Evolutionary conservation across 2,113 vertebrate genomes (phyloP).

Genomic region (Etia nguti): DNA sequence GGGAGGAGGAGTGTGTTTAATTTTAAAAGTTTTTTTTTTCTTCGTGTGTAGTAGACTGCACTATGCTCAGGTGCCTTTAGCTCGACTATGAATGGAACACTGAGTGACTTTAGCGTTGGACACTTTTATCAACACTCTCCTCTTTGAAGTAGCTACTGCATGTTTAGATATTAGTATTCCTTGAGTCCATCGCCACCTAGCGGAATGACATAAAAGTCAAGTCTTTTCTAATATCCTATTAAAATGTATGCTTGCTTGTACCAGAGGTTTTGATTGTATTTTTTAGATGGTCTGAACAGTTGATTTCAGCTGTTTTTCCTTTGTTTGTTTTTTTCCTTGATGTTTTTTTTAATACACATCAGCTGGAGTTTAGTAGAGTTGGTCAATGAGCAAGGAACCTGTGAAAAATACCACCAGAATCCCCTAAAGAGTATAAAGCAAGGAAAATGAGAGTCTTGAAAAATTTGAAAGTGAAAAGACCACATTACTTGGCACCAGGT

Average conservation of each 20-base stretch:
- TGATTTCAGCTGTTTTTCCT: neutral
- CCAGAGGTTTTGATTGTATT: neutral
- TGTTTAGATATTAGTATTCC: neutral
- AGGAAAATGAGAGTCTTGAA: neutral
- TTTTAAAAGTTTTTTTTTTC: neutral
- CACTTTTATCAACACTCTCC: neutral
- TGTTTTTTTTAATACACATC: neutral
- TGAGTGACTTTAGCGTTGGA: fast-evolving
- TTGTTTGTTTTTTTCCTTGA: neutral
- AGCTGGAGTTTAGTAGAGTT: fast-evolving
- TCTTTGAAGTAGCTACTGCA: neutral
- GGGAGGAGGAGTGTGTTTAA: fast-evolving
- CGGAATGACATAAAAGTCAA: neutral
- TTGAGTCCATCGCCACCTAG: constrained; percentile 25
- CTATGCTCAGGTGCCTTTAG: neutral
- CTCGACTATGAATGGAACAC: fast-evolving
- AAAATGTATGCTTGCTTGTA: fast-evolving
- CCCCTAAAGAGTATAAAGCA: neutral
- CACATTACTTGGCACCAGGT: constrained; percentile 7
- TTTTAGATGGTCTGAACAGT: neutral
- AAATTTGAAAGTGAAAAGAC: neutral
- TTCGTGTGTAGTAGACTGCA: constrained; percentile 38
- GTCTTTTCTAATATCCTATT: neutral
- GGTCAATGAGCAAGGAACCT: neutral
- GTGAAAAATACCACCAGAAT: neutral